These are phyloP conservation scores for Arrhamphus sclerolepis DNA, from an alignment of 2,797 vertebrate species.

Conservation along the genomic window DNA sequence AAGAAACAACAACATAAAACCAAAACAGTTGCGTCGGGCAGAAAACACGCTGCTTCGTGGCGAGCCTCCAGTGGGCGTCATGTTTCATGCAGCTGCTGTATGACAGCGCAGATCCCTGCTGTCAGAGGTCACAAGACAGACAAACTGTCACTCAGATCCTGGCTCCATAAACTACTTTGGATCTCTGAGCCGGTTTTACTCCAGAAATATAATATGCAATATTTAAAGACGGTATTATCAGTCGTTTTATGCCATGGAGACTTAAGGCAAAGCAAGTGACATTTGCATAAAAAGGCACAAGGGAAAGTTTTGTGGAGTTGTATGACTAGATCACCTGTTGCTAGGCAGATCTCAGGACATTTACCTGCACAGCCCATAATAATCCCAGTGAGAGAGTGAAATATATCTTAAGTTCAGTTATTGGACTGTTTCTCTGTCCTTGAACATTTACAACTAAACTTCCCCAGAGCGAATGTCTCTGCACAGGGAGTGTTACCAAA, in stretches of 20 bases:
- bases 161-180: neutral
- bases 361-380: neutral
- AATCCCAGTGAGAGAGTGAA: neutral
- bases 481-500: too few relatives aligned
- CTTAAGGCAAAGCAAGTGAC: too few relatives aligned
- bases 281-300: neutral
- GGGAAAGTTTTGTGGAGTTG: slow-evolving; percentile 19
- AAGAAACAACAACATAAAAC: neutral
- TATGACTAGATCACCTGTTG: slow-evolving; percentile 50
- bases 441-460: neutral
- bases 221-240: too few relatives aligned
- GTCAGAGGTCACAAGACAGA: slow-evolving; percentile 21
- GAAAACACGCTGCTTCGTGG: slow-evolving; percentile 25
- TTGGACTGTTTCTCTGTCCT: neutral
- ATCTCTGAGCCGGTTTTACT: neutral
- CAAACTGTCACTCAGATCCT: neutral
- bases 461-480: too few relatives aligned
- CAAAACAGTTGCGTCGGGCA: neutral
- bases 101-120: slow-evolving; percentile 57
- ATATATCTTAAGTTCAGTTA: too few relatives aligned
- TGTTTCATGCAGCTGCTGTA: slow-evolving; percentile 55
- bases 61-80: slow-evolving; percentile 40
- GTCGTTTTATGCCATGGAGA: too few relatives aligned
- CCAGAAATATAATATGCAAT: too few relatives aligned
- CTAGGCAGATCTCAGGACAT: slow-evolving; percentile 33